Evolutionary conservation across 2,113 vertebrate genomes (phyloP).

Genomic region (Setophaga petechia): DNA sequence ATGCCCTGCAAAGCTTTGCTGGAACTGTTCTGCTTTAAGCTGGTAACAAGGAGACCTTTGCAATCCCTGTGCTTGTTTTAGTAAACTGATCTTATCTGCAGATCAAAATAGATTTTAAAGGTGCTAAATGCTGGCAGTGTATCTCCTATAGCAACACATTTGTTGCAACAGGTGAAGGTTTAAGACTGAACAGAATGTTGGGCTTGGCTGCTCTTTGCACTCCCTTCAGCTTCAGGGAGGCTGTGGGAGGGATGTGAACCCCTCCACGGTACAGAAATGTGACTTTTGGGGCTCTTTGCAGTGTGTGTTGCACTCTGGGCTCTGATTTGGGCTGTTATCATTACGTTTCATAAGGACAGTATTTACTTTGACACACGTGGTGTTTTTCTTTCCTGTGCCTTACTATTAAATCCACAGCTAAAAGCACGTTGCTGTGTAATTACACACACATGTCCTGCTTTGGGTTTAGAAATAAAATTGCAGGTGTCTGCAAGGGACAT

Average conservation of each 20-base stretch:
- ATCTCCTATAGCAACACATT: not conserved
- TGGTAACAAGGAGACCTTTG: not conserved
- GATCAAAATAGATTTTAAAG: slow-evolving; percentile 36
- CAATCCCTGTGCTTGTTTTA: slow-evolving; percentile 29
- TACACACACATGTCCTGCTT: not conserved
- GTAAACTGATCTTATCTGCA: slow-evolving; percentile 38
- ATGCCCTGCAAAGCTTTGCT: slow-evolving; percentile 23
- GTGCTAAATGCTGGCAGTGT: not conserved
- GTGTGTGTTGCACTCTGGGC: accelerated
- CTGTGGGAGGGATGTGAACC: not conserved
- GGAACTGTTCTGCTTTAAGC: not conserved
- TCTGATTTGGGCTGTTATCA: not conserved
- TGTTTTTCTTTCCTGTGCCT: not conserved
- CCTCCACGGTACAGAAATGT: not conserved
- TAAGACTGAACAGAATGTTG: not conserved
- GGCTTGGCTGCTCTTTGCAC: accelerated
- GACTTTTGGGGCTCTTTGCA: not conserved
- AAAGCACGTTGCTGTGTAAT: not conserved
- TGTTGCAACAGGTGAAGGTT: slow-evolving; percentile 1
- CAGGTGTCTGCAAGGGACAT: not conserved
- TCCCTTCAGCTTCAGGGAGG: not conserved
- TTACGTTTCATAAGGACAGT: not conserved
- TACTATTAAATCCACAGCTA: not conserved
- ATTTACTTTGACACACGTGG: not conserved
- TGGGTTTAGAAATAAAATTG: not conserved